These are phyloP conservation scores for Tamias sibiricus DNA, from an alignment of 2,113 vertebrate species.

Conservation along the genomic window DNA sequence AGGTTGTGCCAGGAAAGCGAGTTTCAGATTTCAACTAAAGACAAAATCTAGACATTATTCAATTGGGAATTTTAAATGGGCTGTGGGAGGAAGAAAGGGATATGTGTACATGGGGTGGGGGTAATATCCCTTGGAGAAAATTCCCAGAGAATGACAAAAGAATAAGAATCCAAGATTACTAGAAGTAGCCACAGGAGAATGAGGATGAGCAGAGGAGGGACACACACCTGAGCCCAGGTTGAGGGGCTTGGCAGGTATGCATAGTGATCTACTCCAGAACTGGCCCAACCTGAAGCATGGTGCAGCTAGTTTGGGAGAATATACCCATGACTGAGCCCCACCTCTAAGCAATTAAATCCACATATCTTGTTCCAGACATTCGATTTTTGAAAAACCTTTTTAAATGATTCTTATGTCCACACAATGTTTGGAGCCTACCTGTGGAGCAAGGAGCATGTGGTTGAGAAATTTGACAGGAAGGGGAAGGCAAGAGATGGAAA, in stretches of 20 bases:
- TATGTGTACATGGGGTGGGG: fast-evolving
- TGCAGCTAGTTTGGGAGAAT: not conserved
- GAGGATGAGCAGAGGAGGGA: not conserved
- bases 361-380: not conserved
- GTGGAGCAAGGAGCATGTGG: not conserved
- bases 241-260: not conserved
- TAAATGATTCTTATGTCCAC: not conserved
- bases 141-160: not conserved
- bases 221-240: not conserved
- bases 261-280: fast-evolving
- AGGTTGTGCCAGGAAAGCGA: fast-evolving
- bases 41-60: not conserved
- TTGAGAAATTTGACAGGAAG: not conserved
- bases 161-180: not conserved
- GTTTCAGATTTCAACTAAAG: not conserved
- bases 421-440: not conserved
- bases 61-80: not conserved
- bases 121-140: not conserved
- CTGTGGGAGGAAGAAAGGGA: not conserved
- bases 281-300: fast-evolving
- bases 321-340: not conserved
- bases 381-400: not conserved
- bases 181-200: not conserved
- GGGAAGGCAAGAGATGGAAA: not conserved
- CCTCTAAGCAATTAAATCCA: not conserved